phyloP scores from a whole-genome alignment of 1,140 invertebrate species.

The Asbolus verrucosus region DNA sequence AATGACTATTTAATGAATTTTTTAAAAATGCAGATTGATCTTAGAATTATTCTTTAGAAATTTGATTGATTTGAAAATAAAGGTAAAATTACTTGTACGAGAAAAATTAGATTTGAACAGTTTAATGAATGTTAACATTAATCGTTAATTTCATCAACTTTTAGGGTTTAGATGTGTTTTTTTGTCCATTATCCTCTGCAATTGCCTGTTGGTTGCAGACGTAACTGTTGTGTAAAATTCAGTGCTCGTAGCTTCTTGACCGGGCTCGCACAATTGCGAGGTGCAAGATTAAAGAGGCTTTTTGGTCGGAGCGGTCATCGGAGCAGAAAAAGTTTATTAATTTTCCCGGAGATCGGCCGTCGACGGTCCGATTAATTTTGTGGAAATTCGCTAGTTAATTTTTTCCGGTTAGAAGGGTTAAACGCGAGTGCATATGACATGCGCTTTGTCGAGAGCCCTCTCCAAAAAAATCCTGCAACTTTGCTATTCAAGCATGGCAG shows the following conservation, averaged over 20 bases:
- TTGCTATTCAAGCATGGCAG: constrained; percentile 5
- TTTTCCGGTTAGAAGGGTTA: constrained; percentile 2
- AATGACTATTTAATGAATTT: too few relatives aligned
- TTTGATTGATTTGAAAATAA: too few relatives aligned
- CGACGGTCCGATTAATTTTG: constrained; percentile 3
- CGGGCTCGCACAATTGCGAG: background rate
- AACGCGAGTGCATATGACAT: constrained; percentile 6
- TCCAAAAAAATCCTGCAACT: constrained; percentile 14
- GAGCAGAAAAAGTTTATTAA: background rate
- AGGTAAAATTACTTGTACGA: too few relatives aligned
- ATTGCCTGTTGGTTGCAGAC: background rate
- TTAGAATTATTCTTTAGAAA: too few relatives aligned
- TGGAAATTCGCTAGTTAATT: constrained; percentile 7
- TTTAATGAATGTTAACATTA: too few relatives aligned
- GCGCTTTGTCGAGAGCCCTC: background rate
- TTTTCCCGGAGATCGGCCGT: background rate
- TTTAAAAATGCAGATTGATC: too few relatives aligned
- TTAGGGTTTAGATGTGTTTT: too few relatives aligned
- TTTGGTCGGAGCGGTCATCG: background rate
- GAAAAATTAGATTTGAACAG: too few relatives aligned
- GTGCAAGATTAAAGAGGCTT: background rate
- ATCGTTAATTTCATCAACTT: too few relatives aligned
- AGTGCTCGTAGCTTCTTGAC: too few relatives aligned
- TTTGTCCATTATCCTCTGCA: background rate
- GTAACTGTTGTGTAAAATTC: background rate